These are phyloP conservation scores for Coranthus polyacanthus DNA, from an alignment of 2,797 vertebrate genomes.

Conservation along the genomic window DNA sequence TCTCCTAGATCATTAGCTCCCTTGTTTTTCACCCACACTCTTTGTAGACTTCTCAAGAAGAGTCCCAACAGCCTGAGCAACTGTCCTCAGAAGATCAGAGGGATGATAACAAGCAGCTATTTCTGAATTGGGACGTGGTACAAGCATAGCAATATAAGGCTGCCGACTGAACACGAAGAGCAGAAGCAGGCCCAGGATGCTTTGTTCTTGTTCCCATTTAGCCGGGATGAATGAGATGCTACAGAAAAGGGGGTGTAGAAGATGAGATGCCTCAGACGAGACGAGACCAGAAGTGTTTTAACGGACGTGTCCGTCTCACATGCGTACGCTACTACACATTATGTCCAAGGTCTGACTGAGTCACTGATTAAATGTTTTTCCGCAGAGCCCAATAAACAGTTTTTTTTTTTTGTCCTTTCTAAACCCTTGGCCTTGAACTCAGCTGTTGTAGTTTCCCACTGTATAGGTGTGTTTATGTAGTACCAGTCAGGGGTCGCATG, in stretches of 20 bases:
- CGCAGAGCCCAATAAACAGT: slow-evolving; percentile 9
- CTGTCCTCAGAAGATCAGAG: slow-evolving; percentile 79
- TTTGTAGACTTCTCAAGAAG: slow-evolving; percentile 64
- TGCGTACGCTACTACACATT: slow-evolving; percentile 15
- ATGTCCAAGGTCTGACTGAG: slow-evolving; percentile 47
- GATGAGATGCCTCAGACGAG: slow-evolving; percentile 32
- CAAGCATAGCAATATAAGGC: slow-evolving; percentile 37
- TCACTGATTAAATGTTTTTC: slow-evolving; percentile 56
- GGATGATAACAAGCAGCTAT: slow-evolving; percentile 79
- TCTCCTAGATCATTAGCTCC: slow-evolving; percentile 66
- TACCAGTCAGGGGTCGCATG: neutral
- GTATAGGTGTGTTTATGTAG: slow-evolving; percentile 1
- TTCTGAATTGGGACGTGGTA: slow-evolving; percentile 70
- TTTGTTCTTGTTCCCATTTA: slow-evolving; percentile 74
- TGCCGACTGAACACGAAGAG: slow-evolving; percentile 39
- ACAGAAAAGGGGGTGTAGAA: neutral
- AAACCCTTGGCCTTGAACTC: slow-evolving; percentile 28
- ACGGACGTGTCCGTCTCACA: slow-evolving; percentile 34
- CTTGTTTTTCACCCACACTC: slow-evolving; percentile 59
- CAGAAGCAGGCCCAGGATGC: slow-evolving; percentile 30
- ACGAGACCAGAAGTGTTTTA: slow-evolving; percentile 29
- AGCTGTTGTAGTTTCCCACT: slow-evolving; percentile 2
- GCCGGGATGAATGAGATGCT: slow-evolving; percentile 34
- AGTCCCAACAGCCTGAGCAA: slow-evolving; percentile 63
- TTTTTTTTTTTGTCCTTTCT: neutral